Percentiles rank a stretch among this genome's conserved stretches.
These are phyloP conservation scores for Belonocnema kinseyi DNA, from an alignment of 1,140 invertebrate genomes.

Conservation along the genomic window DNA sequence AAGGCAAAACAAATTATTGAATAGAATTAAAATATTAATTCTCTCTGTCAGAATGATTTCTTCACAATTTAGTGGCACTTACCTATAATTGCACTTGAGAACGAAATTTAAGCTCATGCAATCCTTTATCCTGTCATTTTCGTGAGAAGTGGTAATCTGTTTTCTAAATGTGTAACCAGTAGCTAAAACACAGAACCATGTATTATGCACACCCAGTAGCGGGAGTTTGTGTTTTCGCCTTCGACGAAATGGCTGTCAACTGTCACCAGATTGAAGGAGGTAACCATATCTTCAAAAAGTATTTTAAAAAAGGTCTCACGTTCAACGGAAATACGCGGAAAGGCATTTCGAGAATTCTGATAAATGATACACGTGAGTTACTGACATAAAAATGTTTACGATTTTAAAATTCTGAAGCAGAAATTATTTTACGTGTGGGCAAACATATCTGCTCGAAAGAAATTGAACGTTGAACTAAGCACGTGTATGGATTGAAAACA, in stretches of 20 bases:
- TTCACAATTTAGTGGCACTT: neutral
- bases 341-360: conserved; percentile 51
- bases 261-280: conserved; percentile 26
- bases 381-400: conserved; percentile 20
- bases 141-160: conserved; percentile 20
- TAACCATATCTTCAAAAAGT: neutral
- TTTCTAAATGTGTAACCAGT: conserved; percentile 37
- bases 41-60: neutral
- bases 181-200: conserved; percentile 23
- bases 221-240: conserved; percentile 34
- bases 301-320: conserved; percentile 60
- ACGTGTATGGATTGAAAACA: too few species aligned
- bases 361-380: conserved; percentile 30
- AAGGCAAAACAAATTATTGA: too few species aligned
- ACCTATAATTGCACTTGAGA: neutral
- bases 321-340: conserved; percentile 50
- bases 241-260: conserved; percentile 26
- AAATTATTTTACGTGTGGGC: too few species aligned
- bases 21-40: too few species aligned
- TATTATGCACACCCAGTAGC: conserved; percentile 36
- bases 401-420: neutral
- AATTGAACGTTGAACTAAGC: too few species aligned
- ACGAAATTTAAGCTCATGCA: neutral
- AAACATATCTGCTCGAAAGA: too few species aligned
- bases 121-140: conserved; percentile 25